Evolutionary conservation across 2,888 invertebrate species (phyloP), one percentile per base, ranked within the genome.

Genomic region (Amphipoea oculea): DNA sequence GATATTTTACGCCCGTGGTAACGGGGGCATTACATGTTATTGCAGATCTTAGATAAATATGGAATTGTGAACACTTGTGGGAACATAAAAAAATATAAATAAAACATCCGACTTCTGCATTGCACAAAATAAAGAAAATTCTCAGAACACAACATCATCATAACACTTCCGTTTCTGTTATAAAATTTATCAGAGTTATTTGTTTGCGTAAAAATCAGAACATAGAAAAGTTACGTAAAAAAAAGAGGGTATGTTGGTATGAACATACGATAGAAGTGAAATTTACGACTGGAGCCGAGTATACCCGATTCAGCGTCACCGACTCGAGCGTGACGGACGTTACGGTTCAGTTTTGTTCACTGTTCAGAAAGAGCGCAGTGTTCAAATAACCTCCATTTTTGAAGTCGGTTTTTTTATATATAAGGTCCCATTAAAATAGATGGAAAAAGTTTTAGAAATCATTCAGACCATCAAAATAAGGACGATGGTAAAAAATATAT

Each of bases 81-180:
- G n/a, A 20, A 57, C 57, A 11, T 23, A 57, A 7, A 48, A 48
- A 57, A 60, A 77, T 51, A 42, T 29, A 79, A 79, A 73, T 51
- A 36, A 81, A 69, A 42, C 45, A 12, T 14, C 67, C 9, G 7
- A 62, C 51, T 73, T 67, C 57, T 3, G 14, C 20, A 20, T 80
- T 79, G 48, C 29, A 23, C 17, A 29, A 23, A 36, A 2, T 4
- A 76, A 66, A 48, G 20, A 54, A 54, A 42, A 66, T 4, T 45
- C 7, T 45, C 23, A 29, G 3, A 20, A 45, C 29, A 65, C 42
- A 65, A 42, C 29, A 66, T 60, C 4, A 14, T 5, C 20, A 40
- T 20, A 48, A 77, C 11, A 60, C 48, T 29, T 67, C 29, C 12
- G 12, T 57, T 40, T 45, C 29, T 17, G n/a, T 20, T 4, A 40